A percentile compares a stretch with the other conserved stretches of the same genome.
Evolutionary conservation across 2,113 vertebrate genomes (phyloP).

Genomic region (Xenus cinereus): DNA sequence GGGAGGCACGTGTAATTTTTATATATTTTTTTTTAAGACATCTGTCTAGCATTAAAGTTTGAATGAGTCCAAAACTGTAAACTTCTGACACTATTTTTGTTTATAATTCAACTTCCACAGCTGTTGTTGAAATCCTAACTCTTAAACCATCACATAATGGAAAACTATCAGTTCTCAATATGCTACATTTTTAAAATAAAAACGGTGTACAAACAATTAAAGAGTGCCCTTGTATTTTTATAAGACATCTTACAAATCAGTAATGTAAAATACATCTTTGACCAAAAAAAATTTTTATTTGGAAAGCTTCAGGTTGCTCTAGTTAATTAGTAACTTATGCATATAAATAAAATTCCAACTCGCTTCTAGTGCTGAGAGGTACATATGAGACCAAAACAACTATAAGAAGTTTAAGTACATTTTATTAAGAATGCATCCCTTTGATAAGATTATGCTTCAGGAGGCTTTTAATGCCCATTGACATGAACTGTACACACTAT

Average conservation of each 20-base stretch:
- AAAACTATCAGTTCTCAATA: background rate
- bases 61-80: background rate
- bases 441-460: constrained; percentile 92
- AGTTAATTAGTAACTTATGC: background rate
- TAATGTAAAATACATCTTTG: background rate
- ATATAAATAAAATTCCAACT: background rate
- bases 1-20: background rate
- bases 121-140: background rate
- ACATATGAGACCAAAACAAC: constrained; percentile 33
- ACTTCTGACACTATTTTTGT: background rate
- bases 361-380: background rate
- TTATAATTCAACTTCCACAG: background rate
- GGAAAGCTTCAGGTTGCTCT: background rate
- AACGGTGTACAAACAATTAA: background rate
- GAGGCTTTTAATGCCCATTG: constrained; percentile 90
- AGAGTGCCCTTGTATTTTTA: background rate
- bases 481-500: constrained; percentile 95
- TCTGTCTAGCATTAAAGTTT: background rate
- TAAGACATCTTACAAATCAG: background rate
- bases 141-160: background rate
- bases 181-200: background rate
- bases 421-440: constrained; percentile 98
- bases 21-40: background rate
- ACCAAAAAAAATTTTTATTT: background rate
- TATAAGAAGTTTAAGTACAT: constrained; percentile 75